Base-by-base conservation (phyloP, 2,888 invertebrate species). In the Brassicogethes aeneus region DNA sequence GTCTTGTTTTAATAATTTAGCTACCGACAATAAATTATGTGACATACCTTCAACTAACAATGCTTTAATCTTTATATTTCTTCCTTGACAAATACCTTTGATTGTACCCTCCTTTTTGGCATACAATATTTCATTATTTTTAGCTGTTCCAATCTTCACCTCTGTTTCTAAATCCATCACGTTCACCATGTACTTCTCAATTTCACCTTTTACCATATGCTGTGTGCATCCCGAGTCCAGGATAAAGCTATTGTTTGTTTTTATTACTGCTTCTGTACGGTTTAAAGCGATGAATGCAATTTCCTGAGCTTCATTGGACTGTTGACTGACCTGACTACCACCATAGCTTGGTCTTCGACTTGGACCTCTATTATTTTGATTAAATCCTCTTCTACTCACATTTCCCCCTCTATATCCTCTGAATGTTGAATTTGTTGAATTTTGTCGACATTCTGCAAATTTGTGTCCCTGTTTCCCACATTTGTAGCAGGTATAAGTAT, bases 401-500 rank as follows among this genome's bases (percentile, higher is more conserved):
- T 8, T 8, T 8, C 12, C 12, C 12, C 33, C 12, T n/a, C 33
- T 33, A 33, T n/a, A 33, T n/a, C n/a, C n/a, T n/a, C n/a, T n/a
- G n/a, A n/a, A n/a, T n/a, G n/a, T n/a, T 33, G 33, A 7, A n/a
- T 14, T 14, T 8, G 5, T 33, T 33, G 33, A 33, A 14, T 33
- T 33, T 33, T 33, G 33, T 33, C 33, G n/a, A 33, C 39, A 44
- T 2, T 39, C 44, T 15, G 31, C 13, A 17, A 17, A 33, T 36
- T 40, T 42, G 12, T 45, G 42, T 3, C 45, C 42, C 34, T 10
- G 2, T 37, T 45, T 45, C n/a, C 40, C 40, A 42, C 45, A 45
- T 36, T 35, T 45, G 33, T 40, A 38, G 13, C 42, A 42, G 17
- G 12, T 33, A 38, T 33, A 39, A 2, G 23, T 17, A 16, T 13